These are phyloP conservation scores for Antigone vipio DNA, from an alignment of 2,113 vertebrate genomes.

Conservation along the genomic window DNA sequence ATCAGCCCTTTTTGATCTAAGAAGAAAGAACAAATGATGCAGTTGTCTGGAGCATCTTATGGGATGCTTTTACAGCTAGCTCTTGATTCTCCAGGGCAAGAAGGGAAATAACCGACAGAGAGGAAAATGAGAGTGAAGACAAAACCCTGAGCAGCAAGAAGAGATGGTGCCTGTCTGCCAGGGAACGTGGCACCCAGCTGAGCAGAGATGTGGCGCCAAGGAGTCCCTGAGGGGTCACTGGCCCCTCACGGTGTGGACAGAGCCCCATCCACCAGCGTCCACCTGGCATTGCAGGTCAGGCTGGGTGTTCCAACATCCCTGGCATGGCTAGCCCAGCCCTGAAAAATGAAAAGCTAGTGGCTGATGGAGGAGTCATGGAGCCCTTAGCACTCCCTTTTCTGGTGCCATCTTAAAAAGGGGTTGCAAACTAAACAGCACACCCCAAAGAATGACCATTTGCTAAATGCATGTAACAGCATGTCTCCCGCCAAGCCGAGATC, in stretches of 20 bases:
- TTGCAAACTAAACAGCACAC: neutral
- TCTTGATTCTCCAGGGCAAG: neutral
- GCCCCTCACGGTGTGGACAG: accelerated
- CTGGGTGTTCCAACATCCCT: neutral
- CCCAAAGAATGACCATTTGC: neutral
- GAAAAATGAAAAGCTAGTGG: neutral
- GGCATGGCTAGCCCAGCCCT: neutral
- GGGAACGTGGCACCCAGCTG: neutral
- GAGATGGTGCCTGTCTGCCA: neutral
- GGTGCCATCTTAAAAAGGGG: neutral
- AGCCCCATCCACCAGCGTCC: accelerated
- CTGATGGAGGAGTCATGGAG: neutral
- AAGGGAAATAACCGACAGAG: neutral
- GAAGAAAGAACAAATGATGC: neutral
- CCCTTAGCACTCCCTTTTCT: neutral
- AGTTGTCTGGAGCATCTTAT: neutral
- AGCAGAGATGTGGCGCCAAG: neutral
- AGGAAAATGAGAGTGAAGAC: neutral
- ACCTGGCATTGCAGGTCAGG: neutral
- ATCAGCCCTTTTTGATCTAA: neutral
- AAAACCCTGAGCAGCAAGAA: neutral
- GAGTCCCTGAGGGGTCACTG: neutral
- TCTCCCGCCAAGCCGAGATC: neutral
- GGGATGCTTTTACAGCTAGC: neutral
- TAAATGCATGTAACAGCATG: accelerated